These are phyloP conservation scores for Drosophila robusta DNA, from an alignment of 2,888 invertebrate species.

Conservation along the genomic window DNA sequence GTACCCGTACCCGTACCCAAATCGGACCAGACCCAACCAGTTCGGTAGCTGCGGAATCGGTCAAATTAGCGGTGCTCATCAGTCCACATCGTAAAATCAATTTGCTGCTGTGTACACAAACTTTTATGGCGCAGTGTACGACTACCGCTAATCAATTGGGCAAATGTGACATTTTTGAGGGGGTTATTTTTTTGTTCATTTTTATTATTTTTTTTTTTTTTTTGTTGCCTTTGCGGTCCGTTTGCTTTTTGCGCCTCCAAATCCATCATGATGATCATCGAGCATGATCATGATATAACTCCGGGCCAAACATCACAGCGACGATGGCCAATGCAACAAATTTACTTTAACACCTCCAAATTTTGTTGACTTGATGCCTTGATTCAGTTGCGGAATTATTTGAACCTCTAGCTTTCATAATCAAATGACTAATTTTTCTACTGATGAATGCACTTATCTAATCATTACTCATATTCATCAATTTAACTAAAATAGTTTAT, in stretches of 20 bases:
- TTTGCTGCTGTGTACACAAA: conserved; percentile 61
- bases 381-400: not conserved
- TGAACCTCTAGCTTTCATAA: not conserved
- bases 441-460: too few species aligned
- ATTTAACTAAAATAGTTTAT: too few species aligned
- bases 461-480: too few species aligned
- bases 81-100: conserved; percentile 61
- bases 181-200: conserved; percentile 9
- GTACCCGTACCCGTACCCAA: conserved; percentile 11
- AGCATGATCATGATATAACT: not conserved
- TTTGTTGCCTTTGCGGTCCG: conserved; percentile 12
- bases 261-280: not conserved
- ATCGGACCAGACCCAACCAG: conserved; percentile 38
- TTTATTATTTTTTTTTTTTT: conserved; percentile 12
- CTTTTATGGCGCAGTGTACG: conserved; percentile 64
- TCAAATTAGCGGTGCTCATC: conserved; percentile 46
- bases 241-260: conserved; percentile 49
- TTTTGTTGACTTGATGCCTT: not conserved
- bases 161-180: conserved; percentile 66
- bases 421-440: not conserved
- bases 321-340: conserved; percentile 16
- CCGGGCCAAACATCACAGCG: not conserved
- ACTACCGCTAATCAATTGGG: conserved; percentile 64
- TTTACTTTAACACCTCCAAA: conserved; percentile 38
- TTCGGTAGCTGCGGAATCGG: conserved; percentile 9